These are phyloP conservation scores for Parnassius glacialis DNA, from an alignment of 2,888 invertebrate species.

Conservation along the genomic window DNA sequence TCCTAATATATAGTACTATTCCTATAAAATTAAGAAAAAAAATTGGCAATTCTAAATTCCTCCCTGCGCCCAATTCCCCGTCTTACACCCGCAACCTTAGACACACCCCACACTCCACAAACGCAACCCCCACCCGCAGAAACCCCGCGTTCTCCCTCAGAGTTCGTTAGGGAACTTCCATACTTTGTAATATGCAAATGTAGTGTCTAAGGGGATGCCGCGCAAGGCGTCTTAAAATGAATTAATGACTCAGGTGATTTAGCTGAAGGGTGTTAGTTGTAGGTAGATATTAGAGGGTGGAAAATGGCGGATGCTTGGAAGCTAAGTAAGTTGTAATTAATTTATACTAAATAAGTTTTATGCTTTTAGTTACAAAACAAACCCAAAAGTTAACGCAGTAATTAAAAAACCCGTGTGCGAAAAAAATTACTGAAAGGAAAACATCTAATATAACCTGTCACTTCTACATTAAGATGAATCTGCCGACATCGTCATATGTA, in stretches of 20 bases:
- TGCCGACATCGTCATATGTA: too few species aligned
- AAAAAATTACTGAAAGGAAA: too few species aligned
- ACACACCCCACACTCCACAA: conserved; percentile 43
- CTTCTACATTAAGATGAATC: too few species aligned
- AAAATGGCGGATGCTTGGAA: neutral
- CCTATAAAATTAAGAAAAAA: neutral
- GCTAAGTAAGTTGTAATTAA: conserved; percentile 8
- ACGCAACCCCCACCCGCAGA: conserved; percentile 24
- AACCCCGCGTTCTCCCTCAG: conserved; percentile 40
- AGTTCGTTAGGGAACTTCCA: conserved; percentile 78
- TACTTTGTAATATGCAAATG: conserved; percentile 82
- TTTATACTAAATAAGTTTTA: conserved; percentile 10
- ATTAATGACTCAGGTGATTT: conserved; percentile 78
- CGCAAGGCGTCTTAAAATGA: conserved; percentile 77
- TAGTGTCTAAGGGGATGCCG: conserved; percentile 65
- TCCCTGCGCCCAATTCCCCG: conserved; percentile 74
- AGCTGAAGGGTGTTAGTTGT: conserved; percentile 34
- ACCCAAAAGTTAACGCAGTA: too few species aligned
- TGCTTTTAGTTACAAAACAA: too few species aligned
- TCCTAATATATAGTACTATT: too few species aligned
- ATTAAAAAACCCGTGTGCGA: too few species aligned
- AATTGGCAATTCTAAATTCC: conserved; percentile 36
- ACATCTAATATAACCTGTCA: too few species aligned
- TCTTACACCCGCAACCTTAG: conserved; percentile 75
- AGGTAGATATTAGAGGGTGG: conserved; percentile 29